A percentile compares a stretch with the other conserved stretches of the same genome.
phyloP scores from a whole-genome alignment of 2,888 invertebrate genomes.

The Heliconius erato region DNA sequence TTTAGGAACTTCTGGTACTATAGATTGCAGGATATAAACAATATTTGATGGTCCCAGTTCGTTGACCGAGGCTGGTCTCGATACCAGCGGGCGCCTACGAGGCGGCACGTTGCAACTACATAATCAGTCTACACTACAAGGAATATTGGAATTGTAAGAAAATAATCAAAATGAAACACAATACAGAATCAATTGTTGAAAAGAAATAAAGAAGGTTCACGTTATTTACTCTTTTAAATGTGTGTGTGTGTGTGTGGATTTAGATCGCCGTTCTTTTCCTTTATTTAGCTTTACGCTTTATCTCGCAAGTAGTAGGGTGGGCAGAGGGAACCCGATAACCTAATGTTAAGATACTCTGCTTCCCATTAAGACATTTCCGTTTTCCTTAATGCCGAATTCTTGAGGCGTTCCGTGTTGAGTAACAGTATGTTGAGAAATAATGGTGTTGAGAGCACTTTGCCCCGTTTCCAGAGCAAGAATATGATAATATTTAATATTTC shows the following conservation, averaged over 20 bases:
- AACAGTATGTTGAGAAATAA: too few species aligned
- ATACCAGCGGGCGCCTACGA: constrained; percentile 42
- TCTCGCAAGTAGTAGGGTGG: too few species aligned
- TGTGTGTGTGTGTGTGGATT: neutral
- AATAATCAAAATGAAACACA: constrained; percentile 14
- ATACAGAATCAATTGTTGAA: neutral
- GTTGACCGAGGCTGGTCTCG: constrained; percentile 40
- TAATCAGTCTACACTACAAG: constrained; percentile 27
- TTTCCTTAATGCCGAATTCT: too few species aligned
- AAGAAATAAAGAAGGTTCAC: neutral
- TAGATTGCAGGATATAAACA: constrained; percentile 43
- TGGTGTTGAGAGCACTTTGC: too few species aligned
- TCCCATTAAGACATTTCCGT: too few species aligned
- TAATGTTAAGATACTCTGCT: too few species aligned
- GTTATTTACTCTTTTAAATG: neutral
- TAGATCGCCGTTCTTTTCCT: too few species aligned
- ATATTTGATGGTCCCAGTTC: constrained; percentile 36
- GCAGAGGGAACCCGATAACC: too few species aligned
- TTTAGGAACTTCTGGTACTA: constrained; percentile 29
- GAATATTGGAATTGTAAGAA: constrained; percentile 21
- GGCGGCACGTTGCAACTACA: constrained; percentile 44
- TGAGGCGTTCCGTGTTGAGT: too few species aligned
- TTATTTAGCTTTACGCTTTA: too few species aligned
- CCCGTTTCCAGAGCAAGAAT: too few species aligned
- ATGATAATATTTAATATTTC: too few species aligned